Percentiles rank a stretch among this genome's conserved stretches.
phyloP scores from a whole-genome alignment of 2,797 vertebrate genomes.

The Pogoniulus pusillus region DNA sequence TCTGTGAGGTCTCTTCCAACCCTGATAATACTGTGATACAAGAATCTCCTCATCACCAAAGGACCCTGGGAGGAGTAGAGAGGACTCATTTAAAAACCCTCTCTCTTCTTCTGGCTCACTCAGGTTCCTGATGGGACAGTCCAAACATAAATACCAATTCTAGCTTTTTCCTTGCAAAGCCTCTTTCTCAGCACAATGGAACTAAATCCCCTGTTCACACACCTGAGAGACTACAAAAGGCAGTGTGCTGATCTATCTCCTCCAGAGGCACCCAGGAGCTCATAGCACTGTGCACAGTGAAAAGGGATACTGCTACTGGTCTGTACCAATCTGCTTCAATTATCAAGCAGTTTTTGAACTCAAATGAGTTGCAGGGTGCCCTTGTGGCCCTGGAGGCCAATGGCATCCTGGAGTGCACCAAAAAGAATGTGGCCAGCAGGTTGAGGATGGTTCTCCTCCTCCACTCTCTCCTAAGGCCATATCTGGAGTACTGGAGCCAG shows the following conservation, averaged over 20 bases:
- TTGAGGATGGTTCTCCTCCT: too few relatives aligned
- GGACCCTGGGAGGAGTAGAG: conserved; percentile 77
- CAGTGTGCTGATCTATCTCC: conserved; percentile 62
- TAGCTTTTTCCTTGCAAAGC: conserved; percentile 54
- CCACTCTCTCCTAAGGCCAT: too few relatives aligned
- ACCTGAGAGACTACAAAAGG: conserved; percentile 77
- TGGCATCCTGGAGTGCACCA: too few relatives aligned
- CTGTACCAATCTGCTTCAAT: conserved; percentile 82
- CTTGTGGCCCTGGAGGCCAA: too few relatives aligned
- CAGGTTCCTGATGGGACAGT: conserved; percentile 63
- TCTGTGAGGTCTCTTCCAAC: too few relatives aligned
- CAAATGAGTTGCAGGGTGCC: too few relatives aligned
- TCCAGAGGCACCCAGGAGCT: conserved; percentile 81
- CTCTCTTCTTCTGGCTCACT: conserved; percentile 71
- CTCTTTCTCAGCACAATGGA: conserved; percentile 60
- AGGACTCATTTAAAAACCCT: conserved; percentile 81
- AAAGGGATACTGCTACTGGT: conserved; percentile 67
- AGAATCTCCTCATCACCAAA: conserved; percentile 80
- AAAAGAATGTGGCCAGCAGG: too few relatives aligned
- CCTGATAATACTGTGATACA: too few relatives aligned
- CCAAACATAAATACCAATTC: conserved; percentile 10
- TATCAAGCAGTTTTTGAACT: conserved; percentile 76
- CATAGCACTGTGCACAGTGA: conserved; percentile 76
- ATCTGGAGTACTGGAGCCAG: too few relatives aligned
- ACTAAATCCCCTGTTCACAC: conserved; percentile 61